Base-by-base conservation (phyloP, 2,888 invertebrate genomes). In the Drosophila leonis region DNA sequence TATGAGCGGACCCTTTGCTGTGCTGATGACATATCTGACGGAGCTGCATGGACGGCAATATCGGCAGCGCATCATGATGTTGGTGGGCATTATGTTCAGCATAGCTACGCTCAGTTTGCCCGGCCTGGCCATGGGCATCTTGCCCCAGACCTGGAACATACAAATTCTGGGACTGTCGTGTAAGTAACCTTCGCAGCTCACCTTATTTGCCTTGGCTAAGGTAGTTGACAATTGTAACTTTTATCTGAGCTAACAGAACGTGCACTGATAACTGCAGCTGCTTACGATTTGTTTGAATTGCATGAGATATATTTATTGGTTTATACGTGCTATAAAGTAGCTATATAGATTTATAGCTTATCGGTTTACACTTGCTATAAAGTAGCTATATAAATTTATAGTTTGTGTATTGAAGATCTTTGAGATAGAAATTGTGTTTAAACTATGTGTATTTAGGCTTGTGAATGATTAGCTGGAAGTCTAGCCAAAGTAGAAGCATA, bases 1-100 rank as follows among this genome's bases (percentile, higher is more conserved):
- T 70, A 94, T 94, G 64, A 94, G 95, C 78, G 97, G 97, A 1
- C 97, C 97, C 0, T 95, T 95, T 89, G 96, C 97, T 0, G 95
- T 96, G 6, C 92, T 96, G 49, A 94, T 95, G 87, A 94, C 96
- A 0, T 96, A 96, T 91, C 87, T 97, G 51, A 95, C 96, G 0
- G 97, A 97, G 91, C 94, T 97, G 64, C 97, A 97, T 90, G 94
- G 95, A 29, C 93, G 94, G 0, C 94, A 94, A 68, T 94, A 96
- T 78, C 94, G 96, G 12, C 94, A 95, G 1, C 94, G 94, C 15
- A 94, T 96, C 44, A 94, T 96, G 72, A 94, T 96, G 83, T 93
- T 95, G 59, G 94, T 95, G 29, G 96, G 96, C 62, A 93, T 96
- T n/a, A 95, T 95, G 89, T 95, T 95, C 86, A 95, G 95, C 57